Evolutionary conservation across 2,113 vertebrate species (phyloP).

Genomic region (Tachuris rubrigastra): DNA sequence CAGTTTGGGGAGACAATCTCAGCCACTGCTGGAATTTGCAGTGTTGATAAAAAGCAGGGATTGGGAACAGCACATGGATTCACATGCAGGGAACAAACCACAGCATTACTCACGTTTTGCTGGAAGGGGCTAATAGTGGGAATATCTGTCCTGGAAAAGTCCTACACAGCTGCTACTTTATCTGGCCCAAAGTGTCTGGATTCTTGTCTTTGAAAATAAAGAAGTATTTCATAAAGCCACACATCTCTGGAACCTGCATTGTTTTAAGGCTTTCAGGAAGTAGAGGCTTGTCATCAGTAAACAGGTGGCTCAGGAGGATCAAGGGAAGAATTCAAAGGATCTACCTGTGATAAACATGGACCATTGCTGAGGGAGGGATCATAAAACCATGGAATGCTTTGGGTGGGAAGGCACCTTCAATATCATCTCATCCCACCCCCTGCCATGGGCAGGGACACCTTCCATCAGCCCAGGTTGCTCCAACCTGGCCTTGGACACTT

Average conservation of each 20-base stretch:
- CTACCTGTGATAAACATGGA: rapidly evolving
- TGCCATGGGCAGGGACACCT: background rate
- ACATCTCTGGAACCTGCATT: rapidly evolving
- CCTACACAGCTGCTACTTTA: background rate
- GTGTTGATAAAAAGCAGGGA: background rate
- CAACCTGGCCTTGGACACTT: background rate
- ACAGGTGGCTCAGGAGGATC: background rate
- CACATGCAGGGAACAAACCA: background rate
- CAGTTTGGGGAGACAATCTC: background rate
- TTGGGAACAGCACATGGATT: background rate
- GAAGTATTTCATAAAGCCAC: background rate
- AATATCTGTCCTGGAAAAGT: background rate
- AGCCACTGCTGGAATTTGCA: background rate
- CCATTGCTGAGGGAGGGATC: background rate
- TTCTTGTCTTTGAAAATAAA: background rate
- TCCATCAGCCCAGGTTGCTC: rapidly evolving
- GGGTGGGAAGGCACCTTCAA: background rate
- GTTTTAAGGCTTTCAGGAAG: rapidly evolving
- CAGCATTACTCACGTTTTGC: background rate
- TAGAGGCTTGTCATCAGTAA: background rate
- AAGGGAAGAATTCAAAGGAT: background rate
- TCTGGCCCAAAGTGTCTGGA: background rate
- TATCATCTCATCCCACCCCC: too few relatives aligned
- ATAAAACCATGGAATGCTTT: rapidly evolving
- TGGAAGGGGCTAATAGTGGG: background rate